Conservation (phyloP, 1,140 invertebrate species). For the Gonioctena quinquepunctata region DNA sequence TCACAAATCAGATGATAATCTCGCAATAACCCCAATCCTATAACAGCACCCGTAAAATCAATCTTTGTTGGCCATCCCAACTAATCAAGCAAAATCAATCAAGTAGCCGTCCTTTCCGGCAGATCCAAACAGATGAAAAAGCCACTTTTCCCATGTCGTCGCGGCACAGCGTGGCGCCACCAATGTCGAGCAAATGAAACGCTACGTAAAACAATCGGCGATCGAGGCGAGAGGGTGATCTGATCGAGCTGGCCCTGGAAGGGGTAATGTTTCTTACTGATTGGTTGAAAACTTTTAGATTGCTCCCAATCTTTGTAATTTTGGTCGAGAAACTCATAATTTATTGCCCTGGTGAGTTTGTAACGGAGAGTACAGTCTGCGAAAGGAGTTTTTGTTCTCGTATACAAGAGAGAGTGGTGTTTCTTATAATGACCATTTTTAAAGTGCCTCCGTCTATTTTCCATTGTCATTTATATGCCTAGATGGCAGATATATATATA, state of each 20-base stretch:
- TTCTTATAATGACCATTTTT: no score
- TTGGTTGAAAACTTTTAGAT: conserved; percentile 54
- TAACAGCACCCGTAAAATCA: not conserved
- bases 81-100: conserved; percentile 1
- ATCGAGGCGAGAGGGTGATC: conserved; percentile 40
- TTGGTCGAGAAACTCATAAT: conserved; percentile 53
- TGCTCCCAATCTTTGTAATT: conserved; percentile 52
- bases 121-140: conserved; percentile 10
- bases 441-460: no score
- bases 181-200: conserved; percentile 37
- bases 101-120: not conserved
- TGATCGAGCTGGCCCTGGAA: conserved; percentile 30
- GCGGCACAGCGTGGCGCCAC: conserved; percentile 26
- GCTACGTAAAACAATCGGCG: conserved; percentile 46
- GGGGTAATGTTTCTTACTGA: conserved; percentile 39
- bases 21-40: not conserved
- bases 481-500: no score
- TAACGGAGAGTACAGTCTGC: conserved; percentile 33
- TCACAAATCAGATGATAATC: not conserved
- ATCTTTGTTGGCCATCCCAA: not conserved
- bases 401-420: no score
- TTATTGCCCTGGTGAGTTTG: conserved; percentile 44
- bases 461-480: no score
- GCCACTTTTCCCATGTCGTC: not conserved
- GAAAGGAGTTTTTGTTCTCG: conserved; percentile 15